Evolutionary conservation across 1,140 invertebrate species (phyloP), one percentile per base, ranked within the genome.

Genomic region (Alviniconcha marisindica): DNA sequence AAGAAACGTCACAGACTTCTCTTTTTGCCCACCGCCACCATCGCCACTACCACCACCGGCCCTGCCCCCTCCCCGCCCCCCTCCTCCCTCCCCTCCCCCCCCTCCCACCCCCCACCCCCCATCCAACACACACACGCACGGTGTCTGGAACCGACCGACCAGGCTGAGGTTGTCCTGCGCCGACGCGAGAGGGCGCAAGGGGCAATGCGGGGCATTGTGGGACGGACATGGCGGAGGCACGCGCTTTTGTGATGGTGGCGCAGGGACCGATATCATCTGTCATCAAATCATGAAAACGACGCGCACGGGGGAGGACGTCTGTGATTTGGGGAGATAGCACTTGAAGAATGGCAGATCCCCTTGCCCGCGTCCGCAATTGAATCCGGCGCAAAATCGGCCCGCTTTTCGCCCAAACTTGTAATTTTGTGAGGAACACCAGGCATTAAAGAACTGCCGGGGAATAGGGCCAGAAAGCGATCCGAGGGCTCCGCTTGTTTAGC

Each of bases 281-380:
- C 74, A 77, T 77, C 74, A 77, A 51, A 77, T 77, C 74, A 77
- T 77, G 74, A 54, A 77, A 77, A 51, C 51, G 74, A 54, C 28
- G 74, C 44, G 42, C n/a, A 14, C 28, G 28, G 24, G 63, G 63
- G 28, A 66, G 63, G 63, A 28, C 24, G 63, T n/a, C 10, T 31
- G 63, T 31, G 63, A 28, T 28, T 28, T 33, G 63, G 63, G 63
- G 63, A 66, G 63, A 14, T 60, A 60, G 56, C 24, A 5, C 31
- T 66, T 66, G 63, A 66, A 66, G 63, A 66, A 66, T 66, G 63
- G 63, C 63, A 66, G 63, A 66, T 66, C 63, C 24, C 31, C 63
- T 1, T 66, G 28, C n/a, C 31, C 7, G 63, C 28, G 56, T 12
- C 63, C 31, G 31, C 63, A 66, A 66, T 66, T 66, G 63, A 66